Base-by-base conservation (phyloP, 2,113 vertebrate genomes). In the Ovibos moschatus region DNA sequence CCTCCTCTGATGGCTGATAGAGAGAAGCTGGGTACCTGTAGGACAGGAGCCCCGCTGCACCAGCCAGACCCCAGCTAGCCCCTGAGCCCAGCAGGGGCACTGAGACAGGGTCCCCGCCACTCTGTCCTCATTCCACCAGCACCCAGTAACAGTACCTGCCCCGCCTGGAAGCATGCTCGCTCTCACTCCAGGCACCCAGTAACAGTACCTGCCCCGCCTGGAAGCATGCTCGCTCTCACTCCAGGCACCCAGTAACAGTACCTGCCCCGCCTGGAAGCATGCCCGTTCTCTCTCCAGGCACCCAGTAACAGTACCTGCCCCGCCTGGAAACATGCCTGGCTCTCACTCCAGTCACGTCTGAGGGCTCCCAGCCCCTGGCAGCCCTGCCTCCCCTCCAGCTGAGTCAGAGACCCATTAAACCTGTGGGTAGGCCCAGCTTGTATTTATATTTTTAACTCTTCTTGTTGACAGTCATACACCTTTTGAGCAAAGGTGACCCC, bases 301-400 rank as follows among this genome's bases (percentile, higher is more conserved):
- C 43, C n/a, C 57, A 1, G 91, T 53, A 45, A 47, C 17, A 17
- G 9, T 6, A 81, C 78, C 78, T 33, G 78, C 15, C 40, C 19
- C 3, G 0, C 57, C 33, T 1, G 19, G 16, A 86, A 30, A 6
- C 60, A 62, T 30, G 3, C 55, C 9, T 10, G 0, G 0, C 2
- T 71, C 64, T 36, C 64, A 36, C n/a, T 71, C 8, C 23, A 53
- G 92, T 58, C 28, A 7, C 53, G 55, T 89, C 93, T 25, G 33
- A 81, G 64, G 87, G 50, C 71, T 79, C 67, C 93, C 74, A 47
- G 60, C 60, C 45, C 78, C 87, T 51, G 60, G 36, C n/a, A 71
- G 13, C 60, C 57, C 71, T 30, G 19, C 88, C 81, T 76, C 14
- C 57, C 84, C 8, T 25, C 50, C 25, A 6, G 28, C 93, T 81